Evolutionary conservation across 2,797 vertebrate species (phyloP).

Genomic region (Melanitta fusca): DNA sequence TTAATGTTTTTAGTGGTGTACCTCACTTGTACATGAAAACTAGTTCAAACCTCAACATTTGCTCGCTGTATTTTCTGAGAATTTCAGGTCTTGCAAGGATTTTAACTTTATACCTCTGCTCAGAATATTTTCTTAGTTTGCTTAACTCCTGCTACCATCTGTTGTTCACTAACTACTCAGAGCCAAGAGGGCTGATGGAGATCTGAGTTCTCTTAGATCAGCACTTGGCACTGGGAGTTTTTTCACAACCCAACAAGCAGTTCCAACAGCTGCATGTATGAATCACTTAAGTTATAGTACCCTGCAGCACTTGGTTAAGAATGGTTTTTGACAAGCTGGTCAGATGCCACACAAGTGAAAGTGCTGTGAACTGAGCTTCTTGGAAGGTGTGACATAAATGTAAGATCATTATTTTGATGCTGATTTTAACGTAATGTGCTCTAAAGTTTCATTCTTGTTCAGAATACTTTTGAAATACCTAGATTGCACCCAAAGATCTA

Average conservation of each 20-base stretch:
- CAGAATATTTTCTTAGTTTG: constrained; percentile 57
- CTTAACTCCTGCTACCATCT: constrained; percentile 67
- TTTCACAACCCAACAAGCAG: constrained; percentile 67
- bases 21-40: not conserved
- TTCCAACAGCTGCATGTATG: constrained; percentile 70
- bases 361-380: constrained; percentile 1
- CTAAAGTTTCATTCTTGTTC: not conserved
- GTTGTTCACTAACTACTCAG: constrained; percentile 41
- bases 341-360: constrained; percentile 31
- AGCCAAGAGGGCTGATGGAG: constrained; percentile 66
- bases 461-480: not conserved
- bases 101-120: constrained; percentile 28
- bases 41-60: constrained; percentile 1
- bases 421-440: not conserved
- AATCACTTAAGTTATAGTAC: constrained; percentile 63
- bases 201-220: constrained; percentile 69
- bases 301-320: constrained; percentile 50
- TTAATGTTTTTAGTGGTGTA: not conserved
- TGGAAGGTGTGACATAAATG: constrained; percentile 15
- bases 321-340: constrained; percentile 52
- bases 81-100: constrained; percentile 23
- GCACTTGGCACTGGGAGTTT: constrained; percentile 63
- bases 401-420: not conserved
- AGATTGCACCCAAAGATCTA: not conserved
- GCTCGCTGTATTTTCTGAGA: not conserved